phyloP scores from a whole-genome alignment of 2,797 vertebrate genomes.

The Coregonus ussuriensis region DNA sequence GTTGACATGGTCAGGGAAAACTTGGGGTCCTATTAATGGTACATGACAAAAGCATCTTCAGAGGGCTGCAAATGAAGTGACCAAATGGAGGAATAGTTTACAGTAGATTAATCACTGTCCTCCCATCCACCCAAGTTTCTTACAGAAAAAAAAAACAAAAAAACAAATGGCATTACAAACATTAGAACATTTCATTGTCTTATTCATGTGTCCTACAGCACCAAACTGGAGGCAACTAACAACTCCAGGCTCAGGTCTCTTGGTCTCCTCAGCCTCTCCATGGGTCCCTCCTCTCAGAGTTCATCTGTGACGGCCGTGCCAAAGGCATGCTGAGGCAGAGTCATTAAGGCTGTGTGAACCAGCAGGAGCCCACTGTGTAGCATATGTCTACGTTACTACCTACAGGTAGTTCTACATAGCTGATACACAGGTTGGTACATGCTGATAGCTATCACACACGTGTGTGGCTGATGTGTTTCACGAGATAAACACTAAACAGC shows the following conservation, averaged over 20 bases:
- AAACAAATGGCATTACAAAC: no score
- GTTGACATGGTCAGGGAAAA: background rate
- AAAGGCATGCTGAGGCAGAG: slow-evolving; percentile 75
- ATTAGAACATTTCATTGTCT: background rate
- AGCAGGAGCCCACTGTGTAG: slow-evolving; percentile 65
- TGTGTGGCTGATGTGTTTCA: no score
- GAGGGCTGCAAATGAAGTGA: background rate
- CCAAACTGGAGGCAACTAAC: background rate
- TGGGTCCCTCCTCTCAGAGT: slow-evolving; percentile 40
- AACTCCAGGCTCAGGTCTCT: slow-evolving; percentile 16
- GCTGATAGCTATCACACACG: no score
- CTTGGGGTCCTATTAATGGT: background rate
- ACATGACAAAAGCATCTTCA: background rate
- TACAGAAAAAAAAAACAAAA: no score
- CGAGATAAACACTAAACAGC: no score
- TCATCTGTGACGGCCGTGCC: slow-evolving; percentile 64
- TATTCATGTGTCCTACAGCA: background rate
- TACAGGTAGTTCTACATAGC: slow-evolving; percentile 39
- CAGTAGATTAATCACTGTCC: background rate
- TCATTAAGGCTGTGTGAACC: slow-evolving; percentile 70
- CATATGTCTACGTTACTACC: slow-evolving; percentile 76
- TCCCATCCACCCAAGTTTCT: no score
- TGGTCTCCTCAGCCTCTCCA: slow-evolving; percentile 16
- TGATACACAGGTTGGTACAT: background rate
- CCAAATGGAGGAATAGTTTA: background rate